A percentile compares a stretch with the other conserved stretches of the same genome.
Conservation (phyloP, 2,113 vertebrate genomes). For the Pterocles burchelli region DNA sequence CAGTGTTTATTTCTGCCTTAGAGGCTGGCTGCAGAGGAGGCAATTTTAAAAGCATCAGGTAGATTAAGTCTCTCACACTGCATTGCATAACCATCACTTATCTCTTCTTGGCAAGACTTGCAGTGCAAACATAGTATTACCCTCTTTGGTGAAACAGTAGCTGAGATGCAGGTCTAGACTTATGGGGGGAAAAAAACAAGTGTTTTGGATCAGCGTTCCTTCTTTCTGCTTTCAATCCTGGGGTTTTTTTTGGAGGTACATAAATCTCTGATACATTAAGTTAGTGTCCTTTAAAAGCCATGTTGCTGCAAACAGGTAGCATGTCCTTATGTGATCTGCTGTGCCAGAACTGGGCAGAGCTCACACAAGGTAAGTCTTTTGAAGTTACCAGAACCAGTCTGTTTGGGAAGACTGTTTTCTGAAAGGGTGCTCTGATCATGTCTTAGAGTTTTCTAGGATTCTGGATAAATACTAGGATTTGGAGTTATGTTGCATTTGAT, state of each 20-base stretch:
- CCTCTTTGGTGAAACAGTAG: not conserved
- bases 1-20: not conserved
- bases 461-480: not conserved
- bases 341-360: not conserved
- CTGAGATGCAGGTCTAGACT: not conserved
- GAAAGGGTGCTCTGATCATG: not conserved
- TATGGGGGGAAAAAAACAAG: rapidly evolving
- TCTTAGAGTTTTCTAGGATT: not conserved
- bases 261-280: not conserved
- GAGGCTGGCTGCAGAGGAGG: not conserved
- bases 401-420: not conserved
- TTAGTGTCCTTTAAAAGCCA: not conserved
- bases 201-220: not conserved
- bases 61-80: not conserved
- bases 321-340: not conserved
- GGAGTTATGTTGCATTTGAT: not conserved
- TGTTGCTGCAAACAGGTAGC: not conserved
- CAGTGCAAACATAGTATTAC: not conserved
- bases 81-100: not conserved
- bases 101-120: not conserved
- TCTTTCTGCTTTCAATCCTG: not conserved
- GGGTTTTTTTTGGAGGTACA: not conserved
- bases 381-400: not conserved
- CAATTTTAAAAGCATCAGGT: not conserved
- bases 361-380: not conserved